phyloP scores from a whole-genome alignment of 2,888 invertebrate genomes.

The Machimus rusticus region DNA sequence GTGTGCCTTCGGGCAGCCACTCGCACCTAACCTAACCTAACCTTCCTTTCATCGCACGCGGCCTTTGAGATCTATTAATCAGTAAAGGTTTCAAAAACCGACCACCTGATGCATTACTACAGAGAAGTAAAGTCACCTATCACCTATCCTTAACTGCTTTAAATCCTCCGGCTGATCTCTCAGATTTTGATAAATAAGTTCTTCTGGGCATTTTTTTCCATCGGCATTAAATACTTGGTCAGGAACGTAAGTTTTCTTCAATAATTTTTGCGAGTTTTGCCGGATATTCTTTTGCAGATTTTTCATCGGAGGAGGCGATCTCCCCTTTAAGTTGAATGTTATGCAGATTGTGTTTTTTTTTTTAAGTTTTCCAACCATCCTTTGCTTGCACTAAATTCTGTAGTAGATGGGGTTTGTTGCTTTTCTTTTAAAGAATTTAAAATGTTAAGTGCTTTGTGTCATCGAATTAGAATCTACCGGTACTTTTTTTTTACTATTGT shows the following conservation, averaged over 20 bases:
- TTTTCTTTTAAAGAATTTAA: too few relatives aligned
- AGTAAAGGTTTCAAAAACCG: neutral
- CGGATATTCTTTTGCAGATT: neutral
- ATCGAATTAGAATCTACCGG: too few relatives aligned
- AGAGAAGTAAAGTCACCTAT: neutral
- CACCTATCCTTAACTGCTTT: neutral
- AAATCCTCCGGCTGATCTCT: neutral
- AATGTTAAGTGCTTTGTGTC: too few relatives aligned
- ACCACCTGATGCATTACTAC: neutral
- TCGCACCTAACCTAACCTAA: too few relatives aligned
- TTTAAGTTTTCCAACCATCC: neutral
- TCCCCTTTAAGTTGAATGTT: neutral
- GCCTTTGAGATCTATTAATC: neutral
- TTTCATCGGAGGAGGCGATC: neutral
- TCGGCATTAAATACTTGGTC: neutral
- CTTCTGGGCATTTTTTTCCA: neutral
- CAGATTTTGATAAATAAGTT: neutral
- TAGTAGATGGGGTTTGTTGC: too few relatives aligned
- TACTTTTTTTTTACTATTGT: neutral
- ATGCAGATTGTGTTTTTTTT: neutral
- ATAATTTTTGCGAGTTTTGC: too few relatives aligned
- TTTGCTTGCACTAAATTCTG: constrained; percentile 12
- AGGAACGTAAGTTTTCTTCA: too few relatives aligned
- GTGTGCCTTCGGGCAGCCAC: too few relatives aligned
- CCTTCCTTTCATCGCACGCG: neutral